phyloP scores from a whole-genome alignment of 2,113 vertebrate species.

The Lepisosteus osseus region DNA sequence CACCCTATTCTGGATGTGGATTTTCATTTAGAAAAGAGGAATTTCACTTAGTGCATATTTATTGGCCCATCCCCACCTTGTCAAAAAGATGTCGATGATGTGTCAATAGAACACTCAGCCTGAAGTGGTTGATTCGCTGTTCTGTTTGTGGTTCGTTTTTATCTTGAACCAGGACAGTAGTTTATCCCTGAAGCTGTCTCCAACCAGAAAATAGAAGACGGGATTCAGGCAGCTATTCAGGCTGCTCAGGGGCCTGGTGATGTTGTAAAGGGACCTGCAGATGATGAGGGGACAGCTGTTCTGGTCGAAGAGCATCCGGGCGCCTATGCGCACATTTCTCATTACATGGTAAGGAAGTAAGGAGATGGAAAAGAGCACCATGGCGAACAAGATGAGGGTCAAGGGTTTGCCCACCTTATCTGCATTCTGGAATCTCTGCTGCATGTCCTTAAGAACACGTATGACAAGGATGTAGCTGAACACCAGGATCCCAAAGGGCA shows the following conservation, averaged over 20 bases:
- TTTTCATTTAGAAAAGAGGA: too few relatives aligned
- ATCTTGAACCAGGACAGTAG: background rate
- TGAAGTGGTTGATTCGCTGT: background rate
- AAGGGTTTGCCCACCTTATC: constrained; percentile 10
- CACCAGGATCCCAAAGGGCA: constrained; percentile 1
- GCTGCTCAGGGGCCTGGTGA: constrained; percentile 13
- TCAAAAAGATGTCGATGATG: too few relatives aligned
- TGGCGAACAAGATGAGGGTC: background rate
- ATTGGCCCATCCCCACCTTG: too few relatives aligned
- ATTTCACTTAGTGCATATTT: too few relatives aligned
- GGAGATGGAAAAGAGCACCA: constrained; percentile 8
- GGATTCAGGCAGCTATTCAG: constrained; percentile 16
- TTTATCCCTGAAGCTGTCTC: constrained; percentile 15
- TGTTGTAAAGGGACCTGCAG: constrained; percentile 1
- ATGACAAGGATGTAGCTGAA: constrained; percentile 1
- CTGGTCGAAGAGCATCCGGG: background rate
- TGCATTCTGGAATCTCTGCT: constrained; percentile 1
- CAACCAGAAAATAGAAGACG: constrained; percentile 23
- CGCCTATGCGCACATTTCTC: constrained; percentile 13
- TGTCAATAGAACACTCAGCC: background rate
- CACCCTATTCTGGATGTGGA: too few relatives aligned
- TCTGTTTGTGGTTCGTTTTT: background rate
- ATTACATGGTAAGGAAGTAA: constrained; percentile 21
- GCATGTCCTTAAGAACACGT: constrained; percentile 5
- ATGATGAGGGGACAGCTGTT: background rate